These are phyloP conservation scores for Sebastes umbrosus DNA, from an alignment of 2,797 vertebrate species.

Conservation along the genomic window DNA sequence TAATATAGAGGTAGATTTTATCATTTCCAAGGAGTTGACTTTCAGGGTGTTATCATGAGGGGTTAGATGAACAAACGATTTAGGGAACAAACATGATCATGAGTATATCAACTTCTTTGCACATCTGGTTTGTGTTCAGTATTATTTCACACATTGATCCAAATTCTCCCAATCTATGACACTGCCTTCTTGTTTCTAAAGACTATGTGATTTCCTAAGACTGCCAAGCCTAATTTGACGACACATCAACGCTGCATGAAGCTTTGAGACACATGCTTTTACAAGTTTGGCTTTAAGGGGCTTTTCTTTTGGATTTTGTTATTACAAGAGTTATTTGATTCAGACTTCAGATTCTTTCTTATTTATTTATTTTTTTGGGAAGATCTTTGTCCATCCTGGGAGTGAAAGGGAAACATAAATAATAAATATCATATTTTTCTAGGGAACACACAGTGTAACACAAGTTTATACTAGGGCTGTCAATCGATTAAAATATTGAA, in stretches of 20 bases:
- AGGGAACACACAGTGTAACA: not conserved
- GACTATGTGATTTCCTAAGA: conserved; percentile 63
- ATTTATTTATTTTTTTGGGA: conserved; percentile 21
- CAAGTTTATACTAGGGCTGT: not conserved
- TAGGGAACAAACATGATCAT: not conserved
- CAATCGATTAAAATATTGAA: too few species aligned
- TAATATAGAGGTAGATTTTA: not conserved
- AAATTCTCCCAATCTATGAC: conserved; percentile 26
- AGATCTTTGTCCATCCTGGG: conserved; percentile 64
- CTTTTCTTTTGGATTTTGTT: conserved; percentile 55
- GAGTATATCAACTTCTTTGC: not conserved
- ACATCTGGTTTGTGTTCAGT: conserved; percentile 11
- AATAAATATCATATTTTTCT: not conserved
- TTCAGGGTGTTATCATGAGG: not conserved
- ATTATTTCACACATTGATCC: conserved; percentile 10
- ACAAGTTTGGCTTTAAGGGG: conserved; percentile 65
- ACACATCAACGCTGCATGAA: conserved; percentile 82
- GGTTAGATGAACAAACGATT: not conserved
- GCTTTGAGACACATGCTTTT: conserved; percentile 81
- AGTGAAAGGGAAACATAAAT: conserved; percentile 22
- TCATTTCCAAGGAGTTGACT: not conserved
- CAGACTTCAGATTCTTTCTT: conserved; percentile 17
- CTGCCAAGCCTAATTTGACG: conserved; percentile 84
- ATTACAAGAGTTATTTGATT: conserved; percentile 38
- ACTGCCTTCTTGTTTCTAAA: conserved; percentile 2